Base-by-base conservation (phyloP, 1,140 invertebrate genomes). In the Cotesia vestalis region DNA sequence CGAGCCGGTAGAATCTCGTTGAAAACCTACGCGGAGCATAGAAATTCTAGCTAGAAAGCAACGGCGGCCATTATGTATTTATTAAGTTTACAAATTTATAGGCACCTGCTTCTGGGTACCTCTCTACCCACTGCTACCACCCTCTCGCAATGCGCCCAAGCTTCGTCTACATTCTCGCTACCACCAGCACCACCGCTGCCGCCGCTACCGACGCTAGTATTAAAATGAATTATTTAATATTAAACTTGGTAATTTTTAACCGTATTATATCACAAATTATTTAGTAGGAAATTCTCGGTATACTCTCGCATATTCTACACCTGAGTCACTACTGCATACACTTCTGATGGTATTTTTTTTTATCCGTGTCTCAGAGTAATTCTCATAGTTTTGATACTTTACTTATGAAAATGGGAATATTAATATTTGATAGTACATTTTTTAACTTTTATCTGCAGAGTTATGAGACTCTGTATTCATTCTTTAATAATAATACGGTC, bases 61-160 rank as follows among this genome's bases (percentile, higher is more conserved):
- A 83, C 81, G 81, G 80, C 80, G 80, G 79, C 84, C 84, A 87
- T 87, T 87, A 87, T 77, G 81, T 86, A 87, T 87, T 86, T 87
- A 87, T 87, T 86, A 86, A 87, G 83, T 86, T 87, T 85, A 85
- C 81, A 83, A 87, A 87, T 87, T 87, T 87, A 87, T 87, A 85
- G 84, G 81, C 83, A 83, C 84, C 85, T 67, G 66, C 66, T 85
- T 83, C 81, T 86, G 84, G 84, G 82, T 81, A 81, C 78, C 79
- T 76, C 71, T 71, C 69, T 73, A 69, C 76, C 76, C 72, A 74
- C 72, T 62, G 61, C 73, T 74, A 38, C 38, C 66, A 53, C 62
- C 38, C 66, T 35, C 27, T 62, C 71, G 20, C 67, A 78, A 72
- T 74, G 78, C 77, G 66, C 60, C 35, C 59, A 62, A 63, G 40